Evolutionary conservation across 2,888 invertebrate genomes (phyloP).

Genomic region (Erebia epiphron): DNA sequence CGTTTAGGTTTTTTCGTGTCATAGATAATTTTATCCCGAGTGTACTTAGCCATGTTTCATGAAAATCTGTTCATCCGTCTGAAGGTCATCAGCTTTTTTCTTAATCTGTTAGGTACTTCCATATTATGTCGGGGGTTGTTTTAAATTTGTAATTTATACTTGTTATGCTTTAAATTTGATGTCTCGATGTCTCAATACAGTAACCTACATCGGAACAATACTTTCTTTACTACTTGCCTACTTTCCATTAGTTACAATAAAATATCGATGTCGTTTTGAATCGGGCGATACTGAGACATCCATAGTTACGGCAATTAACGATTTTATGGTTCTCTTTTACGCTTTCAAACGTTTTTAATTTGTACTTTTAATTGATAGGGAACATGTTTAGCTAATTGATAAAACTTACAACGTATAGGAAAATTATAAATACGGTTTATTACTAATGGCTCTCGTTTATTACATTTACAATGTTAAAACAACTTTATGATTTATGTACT

Average conservation of each 20-base stretch:
- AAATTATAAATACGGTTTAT: not conserved
- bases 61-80: no score
- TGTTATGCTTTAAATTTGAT: constrained; percentile 33
- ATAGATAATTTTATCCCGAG: no score
- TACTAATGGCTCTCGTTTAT: no score
- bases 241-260: constrained; percentile 21
- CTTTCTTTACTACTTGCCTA: constrained; percentile 8
- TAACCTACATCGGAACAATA: constrained; percentile 26
- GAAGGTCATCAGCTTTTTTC: no score
- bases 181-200: constrained; percentile 25
- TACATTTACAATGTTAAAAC: no score
- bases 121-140: no score
- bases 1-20: no score
- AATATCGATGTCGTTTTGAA: constrained; percentile 10
- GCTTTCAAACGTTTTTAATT: constrained; percentile 38
- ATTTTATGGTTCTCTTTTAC: constrained; percentile 37
- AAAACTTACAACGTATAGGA: not conserved
- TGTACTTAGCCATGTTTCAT: no score
- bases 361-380: no score
- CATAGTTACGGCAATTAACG: constrained; percentile 36
- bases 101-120: no score
- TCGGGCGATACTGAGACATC: constrained; percentile 16
- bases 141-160: no score
- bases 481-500: no score
- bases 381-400: not conserved